Conservation (phyloP, 2,113 vertebrate species). For the Semicossyphus pulcher region DNA sequence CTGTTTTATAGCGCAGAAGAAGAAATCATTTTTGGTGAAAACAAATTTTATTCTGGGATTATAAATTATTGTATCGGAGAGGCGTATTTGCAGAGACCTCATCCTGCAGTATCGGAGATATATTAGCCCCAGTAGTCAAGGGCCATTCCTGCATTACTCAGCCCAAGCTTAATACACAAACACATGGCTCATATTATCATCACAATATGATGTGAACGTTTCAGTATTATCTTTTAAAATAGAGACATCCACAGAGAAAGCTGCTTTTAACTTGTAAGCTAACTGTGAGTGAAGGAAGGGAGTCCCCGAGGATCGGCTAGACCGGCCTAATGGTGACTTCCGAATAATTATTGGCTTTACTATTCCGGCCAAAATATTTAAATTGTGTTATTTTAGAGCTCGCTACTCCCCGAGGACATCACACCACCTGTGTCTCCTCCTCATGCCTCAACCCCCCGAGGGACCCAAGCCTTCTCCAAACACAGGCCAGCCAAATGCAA, state of each 20-base stretch:
- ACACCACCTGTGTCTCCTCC: slow-evolving; percentile 62
- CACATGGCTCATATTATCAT: slow-evolving; percentile 4
- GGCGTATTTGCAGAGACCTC: too few relatives aligned
- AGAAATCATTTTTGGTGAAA: too few relatives aligned
- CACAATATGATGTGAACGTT: slow-evolving; percentile 13
- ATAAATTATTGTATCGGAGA: too few relatives aligned
- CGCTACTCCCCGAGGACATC: slow-evolving; percentile 54
- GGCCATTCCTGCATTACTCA: background rate
- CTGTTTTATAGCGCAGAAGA: too few relatives aligned
- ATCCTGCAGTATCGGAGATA: too few relatives aligned
- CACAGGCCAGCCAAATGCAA: slow-evolving; percentile 67
- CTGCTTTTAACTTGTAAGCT: slow-evolving; percentile 1
- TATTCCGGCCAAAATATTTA: slow-evolving; percentile 59
- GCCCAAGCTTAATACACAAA: background rate
- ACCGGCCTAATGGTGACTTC: slow-evolving; percentile 41
- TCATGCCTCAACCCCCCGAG: slow-evolving; percentile 51
- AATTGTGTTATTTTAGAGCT: slow-evolving; percentile 62
- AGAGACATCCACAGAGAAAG: background rate
- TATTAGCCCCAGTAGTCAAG: too few relatives aligned
- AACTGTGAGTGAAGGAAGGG: background rate
- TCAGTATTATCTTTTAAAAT: slow-evolving; percentile 8
- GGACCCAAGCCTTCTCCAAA: slow-evolving; percentile 68
- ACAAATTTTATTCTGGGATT: too few relatives aligned
- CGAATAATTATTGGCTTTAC: slow-evolving; percentile 55
- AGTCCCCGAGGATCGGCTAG: slow-evolving; percentile 37